Conservation (phyloP, 1,140 invertebrate genomes). For the Brachionus rubens region DNA sequence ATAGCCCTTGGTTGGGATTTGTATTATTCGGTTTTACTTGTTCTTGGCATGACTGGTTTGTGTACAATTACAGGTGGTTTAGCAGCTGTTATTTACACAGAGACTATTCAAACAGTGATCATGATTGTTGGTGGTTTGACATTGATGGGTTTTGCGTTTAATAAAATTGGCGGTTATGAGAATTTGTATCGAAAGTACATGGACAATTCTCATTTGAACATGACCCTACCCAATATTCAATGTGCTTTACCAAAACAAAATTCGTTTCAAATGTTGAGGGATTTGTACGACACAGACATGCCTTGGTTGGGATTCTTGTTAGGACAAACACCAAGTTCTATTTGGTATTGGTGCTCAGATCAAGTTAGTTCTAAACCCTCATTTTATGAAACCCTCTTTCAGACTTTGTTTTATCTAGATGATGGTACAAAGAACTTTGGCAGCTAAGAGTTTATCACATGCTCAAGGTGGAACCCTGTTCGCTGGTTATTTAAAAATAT, state of each 20-base stretch:
- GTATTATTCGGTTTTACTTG: constrained; percentile 59
- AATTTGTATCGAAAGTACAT: constrained; percentile 61
- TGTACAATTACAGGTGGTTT: constrained; percentile 63
- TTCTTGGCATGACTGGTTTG: constrained; percentile 61
- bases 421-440: constrained; percentile 64
- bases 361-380: constrained; percentile 56
- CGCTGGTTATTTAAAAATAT: constrained; percentile 63
- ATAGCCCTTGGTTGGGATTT: constrained; percentile 63
- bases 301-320: constrained; percentile 63
- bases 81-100: constrained; percentile 64
- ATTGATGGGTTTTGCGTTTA: constrained; percentile 55
- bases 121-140: constrained; percentile 62
- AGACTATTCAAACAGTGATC: constrained; percentile 62
- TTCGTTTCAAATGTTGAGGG: constrained; percentile 58
- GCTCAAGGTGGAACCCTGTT: constrained; percentile 64
- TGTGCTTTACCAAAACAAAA: constrained; percentile 50
- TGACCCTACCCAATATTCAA: constrained; percentile 50
- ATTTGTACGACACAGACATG: constrained; percentile 60
- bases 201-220: constrained; percentile 50
- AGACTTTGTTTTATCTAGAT: constrained; percentile 57
- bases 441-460: constrained; percentile 63
- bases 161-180: constrained; percentile 61
- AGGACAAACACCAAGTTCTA: constrained; percentile 61
- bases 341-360: constrained; percentile 65
- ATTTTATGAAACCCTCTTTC: neutral